Evolutionary conservation across 2,888 invertebrate genomes (phyloP), one percentile per base, ranked within the genome.

Genomic region (Cheiracanthium punctorium): DNA sequence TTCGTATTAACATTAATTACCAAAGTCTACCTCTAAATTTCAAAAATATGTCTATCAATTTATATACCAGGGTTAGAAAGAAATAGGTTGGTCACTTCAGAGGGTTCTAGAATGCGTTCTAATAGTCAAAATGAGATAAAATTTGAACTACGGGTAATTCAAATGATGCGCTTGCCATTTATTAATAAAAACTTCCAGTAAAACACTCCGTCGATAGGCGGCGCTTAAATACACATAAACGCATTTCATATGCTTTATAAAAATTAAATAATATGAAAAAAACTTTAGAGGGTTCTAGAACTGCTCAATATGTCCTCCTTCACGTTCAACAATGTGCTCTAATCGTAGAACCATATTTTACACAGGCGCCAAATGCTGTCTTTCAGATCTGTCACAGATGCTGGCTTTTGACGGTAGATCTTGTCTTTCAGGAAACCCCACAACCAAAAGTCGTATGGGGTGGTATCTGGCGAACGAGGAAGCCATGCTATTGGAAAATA

Each of bases 311-410:
- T 75, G 41, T 29, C 30, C 28, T 24, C 1, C 43, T 41, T 67
- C 29, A 65, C 41, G 41, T 29, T 75, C 75, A 43, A 28, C 75
- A 29, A 41, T 67, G 75, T 75, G 65, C n/a, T 75, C 29, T 20
- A 75, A 67, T 67, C 17, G 29, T 43, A 65, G 37, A 75, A 29
- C 29, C 30, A 69, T 52, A 77, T 52, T 77, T 52, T 77, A 17
- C n/a, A 30, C 48, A 30, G 32, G 52, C 5, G 33, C 24, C 1
- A 24, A 77, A 77, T 77, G 33, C 20, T 43, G n/a, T 65, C 41
- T 30, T 67, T 76, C 41, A 41, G 29, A 65, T 30, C 29, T 29
- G 30, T 8, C 67, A 67, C 7, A 41, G 64, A 37, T 65, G 65
- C 17, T 20, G 28, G 65, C 28, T 17, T 37, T 41, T 48, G 7